Evolutionary conservation across 1,140 invertebrate genomes (phyloP).

Genomic region (Tigriopus japonicus): DNA sequence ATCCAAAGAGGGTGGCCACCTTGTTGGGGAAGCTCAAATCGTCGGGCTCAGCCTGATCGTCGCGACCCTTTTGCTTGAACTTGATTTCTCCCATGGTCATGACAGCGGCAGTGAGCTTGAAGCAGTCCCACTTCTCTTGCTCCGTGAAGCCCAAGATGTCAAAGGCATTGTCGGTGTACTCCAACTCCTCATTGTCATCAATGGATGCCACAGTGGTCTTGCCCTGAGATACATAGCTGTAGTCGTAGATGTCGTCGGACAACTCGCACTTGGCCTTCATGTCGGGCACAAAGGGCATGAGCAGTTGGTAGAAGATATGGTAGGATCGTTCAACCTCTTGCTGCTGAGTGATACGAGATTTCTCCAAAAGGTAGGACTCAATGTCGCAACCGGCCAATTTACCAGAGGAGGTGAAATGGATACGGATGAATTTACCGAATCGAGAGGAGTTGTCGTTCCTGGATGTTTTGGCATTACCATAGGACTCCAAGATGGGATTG

Average conservation of each 20-base stretch:
- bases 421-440: slow-evolving; percentile 36
- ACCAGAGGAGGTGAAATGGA: slow-evolving; percentile 32
- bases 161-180: slow-evolving; percentile 76
- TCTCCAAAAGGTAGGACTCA: slow-evolving; percentile 32
- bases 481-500: slow-evolving; percentile 35
- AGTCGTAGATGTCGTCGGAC: slow-evolving; percentile 49
- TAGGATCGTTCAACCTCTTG: slow-evolving; percentile 23
- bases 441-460: slow-evolving; percentile 35
- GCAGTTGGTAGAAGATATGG: slow-evolving; percentile 19
- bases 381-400: slow-evolving; percentile 38
- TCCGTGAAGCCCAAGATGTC: slow-evolving; percentile 90
- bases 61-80: slow-evolving; percentile 98
- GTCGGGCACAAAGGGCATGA: slow-evolving; percentile 4
- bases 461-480: slow-evolving; percentile 35
- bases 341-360: slow-evolving; percentile 31
- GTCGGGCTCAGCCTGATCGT: slow-evolving; percentile 80
- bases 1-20: slow-evolving; percentile 44
- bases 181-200: slow-evolving; percentile 53
- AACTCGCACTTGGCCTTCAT: slow-evolving; percentile 57
- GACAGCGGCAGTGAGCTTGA: slow-evolving; percentile 89
- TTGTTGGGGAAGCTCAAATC: slow-evolving; percentile 12
- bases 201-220: slow-evolving; percentile 50
- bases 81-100: slow-evolving; percentile 98
- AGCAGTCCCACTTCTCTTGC: slow-evolving; percentile 87
- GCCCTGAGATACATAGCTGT: slow-evolving; percentile 54